Evolutionary conservation across 2,113 vertebrate genomes (phyloP), one percentile per base, ranked within the genome.

Genomic region (Kryptolebias marmoratus): DNA sequence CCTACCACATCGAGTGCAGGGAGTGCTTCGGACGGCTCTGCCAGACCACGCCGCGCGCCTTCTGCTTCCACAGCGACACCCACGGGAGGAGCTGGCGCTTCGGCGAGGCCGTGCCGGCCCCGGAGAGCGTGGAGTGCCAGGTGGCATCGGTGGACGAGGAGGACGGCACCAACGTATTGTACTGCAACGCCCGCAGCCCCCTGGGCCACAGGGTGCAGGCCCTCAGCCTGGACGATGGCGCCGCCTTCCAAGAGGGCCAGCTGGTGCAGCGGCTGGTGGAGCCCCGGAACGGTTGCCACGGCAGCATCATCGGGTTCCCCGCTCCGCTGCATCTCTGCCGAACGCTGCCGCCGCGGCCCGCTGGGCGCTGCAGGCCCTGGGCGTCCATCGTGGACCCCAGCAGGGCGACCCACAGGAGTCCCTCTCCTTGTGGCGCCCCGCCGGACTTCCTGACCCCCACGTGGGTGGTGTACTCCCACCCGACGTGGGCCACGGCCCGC

Each of bases 391-490:
- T 14, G 47, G 16, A 22, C 4, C 7, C 15, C 31, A 64, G 44
- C 54, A 28, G 1, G 5, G n/a, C 42, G 44, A 58, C 53, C 31
- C 1, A 14, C 69, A 27, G 54, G 28, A 27, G 3, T 18, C 57
- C 45, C 2, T 13, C 47, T 16, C 1, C 16, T 72, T 65, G 30
- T 6, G 58, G 1, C 1, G 11, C 56, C 16, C 9, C 71, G 70
- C 8, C 13, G 3, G 77, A 87, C 49, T 93, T 94, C 68, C 94
- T 93, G 62, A 88, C 92, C 0, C 93, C 96, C 0, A 98, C 96
- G 0, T 99, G 98, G 96, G 91, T 97, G 27, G 90, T 97, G 1
- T 98, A 98, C 75, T 95, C 95, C 27, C 98, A 99, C 74, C 98
- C 96, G 0, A 95, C 94, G 12, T 94, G 93, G 83, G 83, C 91